Percentiles rank a stretch among this genome's conserved stretches.
Conservation (phyloP, 1,140 invertebrate genomes). For the Monochamus saltuarius region DNA sequence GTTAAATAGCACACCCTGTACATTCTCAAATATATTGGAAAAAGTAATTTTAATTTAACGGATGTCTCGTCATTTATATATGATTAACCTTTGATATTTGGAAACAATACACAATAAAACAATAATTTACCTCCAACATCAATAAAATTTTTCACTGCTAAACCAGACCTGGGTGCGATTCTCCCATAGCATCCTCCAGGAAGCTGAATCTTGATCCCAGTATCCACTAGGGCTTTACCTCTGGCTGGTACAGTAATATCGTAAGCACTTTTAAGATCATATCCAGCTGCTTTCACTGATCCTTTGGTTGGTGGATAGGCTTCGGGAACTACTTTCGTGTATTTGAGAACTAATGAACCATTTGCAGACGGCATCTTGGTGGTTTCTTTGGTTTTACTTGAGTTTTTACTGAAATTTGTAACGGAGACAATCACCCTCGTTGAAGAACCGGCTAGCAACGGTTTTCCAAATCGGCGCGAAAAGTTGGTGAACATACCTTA, state of each 20-base stretch:
- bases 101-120: background rate
- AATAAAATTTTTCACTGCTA: constrained; percentile 94
- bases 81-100: background rate
- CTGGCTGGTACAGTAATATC: constrained; percentile 77
- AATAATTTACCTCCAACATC: constrained; percentile 79
- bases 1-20: no score
- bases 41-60: no score
- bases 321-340: constrained; percentile 75
- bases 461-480: no score
- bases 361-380: constrained; percentile 21
- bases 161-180: constrained; percentile 92
- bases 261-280: constrained; percentile 90
- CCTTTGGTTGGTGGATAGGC: constrained; percentile 81
- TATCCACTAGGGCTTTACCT: constrained; percentile 85
- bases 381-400: no score
- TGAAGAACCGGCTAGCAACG: no score
- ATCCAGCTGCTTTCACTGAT: constrained; percentile 84
- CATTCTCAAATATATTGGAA: no score
- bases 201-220: constrained; percentile 86
- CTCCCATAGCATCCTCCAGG: constrained; percentile 92
- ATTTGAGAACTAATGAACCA: constrained; percentile 54
- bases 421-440: no score
- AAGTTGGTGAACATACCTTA: no score
- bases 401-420: no score
- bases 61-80: no score